Base-by-base conservation (phyloP, 2,113 vertebrate genomes). In the Bos indicus region DNA sequence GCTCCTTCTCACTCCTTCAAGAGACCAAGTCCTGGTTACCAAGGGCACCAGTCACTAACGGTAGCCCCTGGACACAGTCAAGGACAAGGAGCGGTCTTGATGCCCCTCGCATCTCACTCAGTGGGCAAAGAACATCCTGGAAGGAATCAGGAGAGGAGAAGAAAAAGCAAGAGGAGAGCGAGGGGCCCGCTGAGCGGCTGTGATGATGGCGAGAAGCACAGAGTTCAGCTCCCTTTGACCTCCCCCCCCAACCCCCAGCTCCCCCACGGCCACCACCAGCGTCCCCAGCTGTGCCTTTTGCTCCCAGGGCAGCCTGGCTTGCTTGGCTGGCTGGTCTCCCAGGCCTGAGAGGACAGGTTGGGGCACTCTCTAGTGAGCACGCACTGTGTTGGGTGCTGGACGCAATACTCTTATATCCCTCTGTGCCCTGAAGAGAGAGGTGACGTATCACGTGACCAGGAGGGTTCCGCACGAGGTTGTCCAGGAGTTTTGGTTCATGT, bases 401-500 rank as follows among this genome's bases (percentile, higher is more conserved):
- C 23, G 13, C 33, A 54, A 19, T 9, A 60, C 1, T 36, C 52
- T 62, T 33, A 3, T 3, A 9, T 2, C 57, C 16, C 81, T 46
- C 30, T 10, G 2, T 1, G n/a, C 12, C 43, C 52, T 8, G 11
- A 56, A 52, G 8, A 54, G 33, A n/a, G 36, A 23, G 60, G 86
- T 36, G 43, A 11, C 90, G 0, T 4, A 57, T 77, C 21, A 4
- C 62, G 0, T 2, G 33, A 0, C 0, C 33, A 11, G 10, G 17
- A 15, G 86, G 9, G 64, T 6, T 7, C 54, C 2, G 10, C 8
- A 0, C 0, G 23, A 2, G 23, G 5, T 26, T 0, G 14, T 5
- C 12, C 25, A 8, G 26, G 3, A 7, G 19, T 14, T 57, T 28
- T 48, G 60, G 51, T 40, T 43, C 78, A 16, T 26, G 86, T 9